These are phyloP conservation scores for Diceros bicornis DNA, from an alignment of 2,797 vertebrate genomes.

Conservation along the genomic window DNA sequence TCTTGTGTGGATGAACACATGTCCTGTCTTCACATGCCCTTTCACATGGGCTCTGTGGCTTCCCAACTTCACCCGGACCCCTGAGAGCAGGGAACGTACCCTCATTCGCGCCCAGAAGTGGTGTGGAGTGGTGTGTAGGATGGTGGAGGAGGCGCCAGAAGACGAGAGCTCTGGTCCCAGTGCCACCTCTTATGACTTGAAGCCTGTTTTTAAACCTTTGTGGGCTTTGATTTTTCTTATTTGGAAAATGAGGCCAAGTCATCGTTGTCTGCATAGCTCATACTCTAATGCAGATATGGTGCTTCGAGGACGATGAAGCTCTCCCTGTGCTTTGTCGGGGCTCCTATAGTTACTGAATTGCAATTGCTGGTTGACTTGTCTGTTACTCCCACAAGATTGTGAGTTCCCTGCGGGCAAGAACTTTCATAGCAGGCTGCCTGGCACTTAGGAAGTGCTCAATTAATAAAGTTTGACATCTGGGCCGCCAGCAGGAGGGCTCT, in stretches of 20 bases:
- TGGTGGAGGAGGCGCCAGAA: neutral
- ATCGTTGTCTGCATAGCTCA: neutral
- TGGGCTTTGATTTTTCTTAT: constrained; percentile 35
- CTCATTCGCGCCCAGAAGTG: neutral
- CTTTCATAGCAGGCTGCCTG: neutral
- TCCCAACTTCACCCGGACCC: neutral
- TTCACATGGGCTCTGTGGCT: neutral
- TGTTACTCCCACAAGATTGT: constrained; percentile 43
- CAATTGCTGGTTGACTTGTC: neutral
- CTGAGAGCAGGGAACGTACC: neutral
- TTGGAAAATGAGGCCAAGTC: neutral
- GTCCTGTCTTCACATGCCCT: neutral
- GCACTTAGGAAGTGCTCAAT: constrained; percentile 48
- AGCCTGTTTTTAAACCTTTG: neutral
- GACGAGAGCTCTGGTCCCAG: neutral
- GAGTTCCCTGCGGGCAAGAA: constrained; percentile 69
- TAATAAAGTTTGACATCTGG: constrained; percentile 59
- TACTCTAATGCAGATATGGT: neutral
- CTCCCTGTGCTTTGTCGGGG: neutral
- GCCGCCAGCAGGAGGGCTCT: neutral
- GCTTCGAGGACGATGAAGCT: neutral
- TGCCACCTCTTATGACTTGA: neutral
- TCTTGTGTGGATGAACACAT: neutral
- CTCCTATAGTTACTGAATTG: neutral
- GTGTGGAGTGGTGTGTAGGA: too few species aligned